Conservation (phyloP, 1,140 invertebrate genomes). For the Eulimnadia texana region DNA sequence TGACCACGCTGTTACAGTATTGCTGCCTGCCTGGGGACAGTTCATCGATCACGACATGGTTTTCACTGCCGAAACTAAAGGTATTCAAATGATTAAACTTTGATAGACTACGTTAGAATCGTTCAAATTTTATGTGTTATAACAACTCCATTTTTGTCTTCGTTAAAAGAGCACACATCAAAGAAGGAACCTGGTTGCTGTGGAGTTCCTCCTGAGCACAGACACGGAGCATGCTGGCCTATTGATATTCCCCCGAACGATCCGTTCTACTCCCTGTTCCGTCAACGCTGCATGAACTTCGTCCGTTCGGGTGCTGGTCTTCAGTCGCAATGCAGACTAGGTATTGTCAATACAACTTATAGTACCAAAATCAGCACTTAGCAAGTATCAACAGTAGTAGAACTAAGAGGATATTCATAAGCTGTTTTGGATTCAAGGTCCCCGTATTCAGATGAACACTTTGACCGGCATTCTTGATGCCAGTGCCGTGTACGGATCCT, state of each 20-base stretch:
- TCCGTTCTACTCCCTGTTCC: constrained; percentile 19
- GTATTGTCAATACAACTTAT: constrained; percentile 31
- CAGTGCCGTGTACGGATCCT: constrained; percentile 39
- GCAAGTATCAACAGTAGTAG: not conserved
- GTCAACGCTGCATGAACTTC: constrained; percentile 37
- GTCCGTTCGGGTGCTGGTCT: constrained; percentile 34
- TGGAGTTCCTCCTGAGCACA: constrained; percentile 1
- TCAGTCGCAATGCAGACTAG: constrained; percentile 33
- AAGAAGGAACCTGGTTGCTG: constrained; percentile 16
- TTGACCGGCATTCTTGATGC: constrained; percentile 37
- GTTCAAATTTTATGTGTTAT: no score
- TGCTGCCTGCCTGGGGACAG: constrained; percentile 37
- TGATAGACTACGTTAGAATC: no score
- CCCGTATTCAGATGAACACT: constrained; percentile 32
- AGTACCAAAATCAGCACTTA: not conserved
- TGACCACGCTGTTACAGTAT: constrained; percentile 33
- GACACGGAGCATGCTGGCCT: constrained; percentile 22
- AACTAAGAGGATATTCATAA: not conserved
- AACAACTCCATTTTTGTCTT: no score
- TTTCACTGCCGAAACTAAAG: constrained; percentile 36
- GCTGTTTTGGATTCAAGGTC: constrained; percentile 27
- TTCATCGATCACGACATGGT: constrained; percentile 39
- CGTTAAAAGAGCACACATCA: constrained; percentile 12
- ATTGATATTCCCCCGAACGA: constrained; percentile 22
- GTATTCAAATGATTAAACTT: no score